These are phyloP conservation scores for Alca torda DNA, from an alignment of 2,797 vertebrate species.

Conservation along the genomic window DNA sequence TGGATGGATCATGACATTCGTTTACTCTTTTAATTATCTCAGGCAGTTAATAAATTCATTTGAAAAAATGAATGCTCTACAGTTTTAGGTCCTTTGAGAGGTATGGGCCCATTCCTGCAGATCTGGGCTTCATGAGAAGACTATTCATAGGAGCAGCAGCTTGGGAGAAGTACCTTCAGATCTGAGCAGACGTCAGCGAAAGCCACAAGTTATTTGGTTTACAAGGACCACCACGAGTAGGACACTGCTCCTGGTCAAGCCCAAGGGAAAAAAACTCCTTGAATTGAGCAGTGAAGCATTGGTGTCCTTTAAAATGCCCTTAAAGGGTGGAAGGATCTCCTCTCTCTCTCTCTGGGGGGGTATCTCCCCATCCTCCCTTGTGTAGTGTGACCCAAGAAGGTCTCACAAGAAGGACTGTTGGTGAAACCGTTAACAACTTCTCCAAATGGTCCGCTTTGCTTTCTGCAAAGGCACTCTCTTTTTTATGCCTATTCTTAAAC, in stretches of 20 bases:
- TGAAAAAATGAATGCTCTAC: slow-evolving; percentile 11
- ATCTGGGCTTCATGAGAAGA: background rate
- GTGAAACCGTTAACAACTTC: background rate
- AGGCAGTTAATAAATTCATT: slow-evolving; percentile 33
- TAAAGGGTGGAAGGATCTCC: background rate
- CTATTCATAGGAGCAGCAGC: background rate
- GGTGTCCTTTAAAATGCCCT: background rate
- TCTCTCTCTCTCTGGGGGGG: background rate
- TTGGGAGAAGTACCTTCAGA: background rate
- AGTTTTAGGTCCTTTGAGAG: slow-evolving; percentile 8
- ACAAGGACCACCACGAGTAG: background rate
- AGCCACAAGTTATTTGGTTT: background rate
- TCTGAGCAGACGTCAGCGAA: background rate
- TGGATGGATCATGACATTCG: background rate
- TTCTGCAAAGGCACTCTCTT: background rate
- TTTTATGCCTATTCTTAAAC: background rate
- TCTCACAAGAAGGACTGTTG: background rate
- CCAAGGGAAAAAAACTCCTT: background rate
- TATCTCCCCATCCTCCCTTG: background rate
- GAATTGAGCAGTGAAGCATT: accelerated
- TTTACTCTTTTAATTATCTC: slow-evolving; percentile 36
- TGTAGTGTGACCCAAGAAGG: background rate
- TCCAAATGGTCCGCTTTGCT: background rate
- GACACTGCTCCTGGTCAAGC: background rate
- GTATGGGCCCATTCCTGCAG: background rate